Evolutionary conservation across 2,888 invertebrate species (phyloP), one percentile per base, ranked within the genome.

Genomic region (Cistogaster globosa): DNA sequence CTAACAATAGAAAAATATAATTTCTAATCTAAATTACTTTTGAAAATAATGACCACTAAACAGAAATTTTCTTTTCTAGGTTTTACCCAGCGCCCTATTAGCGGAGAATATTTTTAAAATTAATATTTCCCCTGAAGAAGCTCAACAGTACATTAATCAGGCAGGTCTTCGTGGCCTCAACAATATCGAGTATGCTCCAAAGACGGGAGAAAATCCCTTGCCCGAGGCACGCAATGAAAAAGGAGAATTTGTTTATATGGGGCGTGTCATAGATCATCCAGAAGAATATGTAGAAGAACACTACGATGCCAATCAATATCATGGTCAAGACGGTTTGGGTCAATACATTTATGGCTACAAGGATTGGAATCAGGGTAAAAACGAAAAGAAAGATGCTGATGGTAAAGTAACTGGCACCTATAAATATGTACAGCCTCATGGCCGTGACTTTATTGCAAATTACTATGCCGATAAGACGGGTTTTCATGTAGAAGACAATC

Each of bases 401-500:
- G 96, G 96, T 20, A 94, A 95, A 76, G 94, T 96, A 20, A 93
- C 94, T 32, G 96, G 96, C n/a, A 94, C 95, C 11, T 96, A 96
- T 91, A 94, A 95, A 84, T 96, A 95, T 92, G 94, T 94, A 60
- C 94, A 94, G 87, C 94, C 94, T 11, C 89, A 90, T 87, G 92
- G 93, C 32, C 90, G 92, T 32, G 92, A 92, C 69, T 92, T 92
- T 78, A 68, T 92, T 81, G 92, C 92, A 83, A 91, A 94, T 85
- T 96, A 96, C 91, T 96, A 95, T 94, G 96, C 96, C 81, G 96
- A 96, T 90, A 94, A 94, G 86, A 93, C 94, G 86, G 96, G 96
- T n/a, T 96, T 96, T 93, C 96, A 96, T 92, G 96, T 96, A 86
- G 94, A 95, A 82, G 96, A 96, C 89, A 96, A 96, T 90, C 92